Base-by-base conservation (phyloP, 2,797 vertebrate species). In the Melanotaenia parkinsoni region DNA sequence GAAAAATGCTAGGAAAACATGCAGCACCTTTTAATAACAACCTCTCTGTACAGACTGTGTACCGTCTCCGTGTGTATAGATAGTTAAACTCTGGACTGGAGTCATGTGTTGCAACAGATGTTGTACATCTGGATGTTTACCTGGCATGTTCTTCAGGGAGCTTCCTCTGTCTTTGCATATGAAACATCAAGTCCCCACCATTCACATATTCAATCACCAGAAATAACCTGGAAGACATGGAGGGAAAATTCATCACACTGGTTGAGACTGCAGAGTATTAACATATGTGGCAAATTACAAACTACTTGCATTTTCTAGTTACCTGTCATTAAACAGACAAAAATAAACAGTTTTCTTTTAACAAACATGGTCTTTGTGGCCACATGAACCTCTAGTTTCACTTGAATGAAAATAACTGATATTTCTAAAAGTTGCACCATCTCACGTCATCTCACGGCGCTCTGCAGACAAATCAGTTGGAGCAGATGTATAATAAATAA, bases 151-250 rank as follows among this genome's bases (percentile, higher is more conserved):
- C 98, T 83, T 99, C 98, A 0, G 98, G 98, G 67, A 99, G 97
- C 53, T 99, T 99, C 87, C 98, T 92, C 79, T 99, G 98, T 38
- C 97, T 94, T 89, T 99, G 98, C 98, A 99, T 99, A 86, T 99
- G 98, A 89, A 99, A 99, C 98, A 99, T 99, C 84, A 99, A 95
- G 86, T 99, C 98, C 3, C 98, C 98, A 0, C 98, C 98, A 0
- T 98, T 99, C 60, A 99, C 98, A 1, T 98, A 99, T 58, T 99
- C 97, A 26, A 99, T 99, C 88, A 99, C 98, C 77, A 99, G 94
- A 91, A 99, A 99, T 81, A 99, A 92, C 87, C 97, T 99, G 91
- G 58, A 92, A 62, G 60, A 5, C 58, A 76, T 0, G 16, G 61
- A 3, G 45, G 35, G 38, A 68, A 60, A 70, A 51, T 35, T 24